Conservation (phyloP, 2,888 invertebrate species). For the Ischnura elegans region DNA sequence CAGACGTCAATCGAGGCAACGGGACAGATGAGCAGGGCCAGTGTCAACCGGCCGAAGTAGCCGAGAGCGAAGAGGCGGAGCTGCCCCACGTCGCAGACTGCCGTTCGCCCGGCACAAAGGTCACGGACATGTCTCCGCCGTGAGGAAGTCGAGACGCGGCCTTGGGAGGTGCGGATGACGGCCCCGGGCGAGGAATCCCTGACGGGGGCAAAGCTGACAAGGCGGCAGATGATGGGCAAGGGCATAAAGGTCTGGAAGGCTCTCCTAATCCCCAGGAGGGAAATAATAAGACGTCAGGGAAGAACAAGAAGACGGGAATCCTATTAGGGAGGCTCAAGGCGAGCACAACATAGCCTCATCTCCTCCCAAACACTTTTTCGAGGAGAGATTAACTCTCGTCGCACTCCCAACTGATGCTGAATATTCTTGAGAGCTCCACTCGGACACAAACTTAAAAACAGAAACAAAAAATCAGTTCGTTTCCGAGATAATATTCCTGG, state of each 20-base stretch:
- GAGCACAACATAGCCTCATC: neutral
- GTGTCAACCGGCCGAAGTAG: conserved; percentile 48
- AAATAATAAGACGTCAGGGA: neutral
- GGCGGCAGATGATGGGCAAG: neutral
- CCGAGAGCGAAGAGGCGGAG: neutral
- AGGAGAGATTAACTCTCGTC: neutral
- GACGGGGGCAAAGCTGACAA: neutral
- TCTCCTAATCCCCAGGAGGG: neutral
- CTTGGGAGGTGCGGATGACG: neutral
- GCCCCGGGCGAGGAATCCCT: neutral
- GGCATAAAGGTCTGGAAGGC: neutral
- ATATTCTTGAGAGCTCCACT: neutral
- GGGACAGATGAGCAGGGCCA: neutral
- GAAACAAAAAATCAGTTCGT: neutral
- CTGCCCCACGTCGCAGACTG: conserved; percentile 10
- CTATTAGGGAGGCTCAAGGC: neutral
- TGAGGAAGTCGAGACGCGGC: neutral
- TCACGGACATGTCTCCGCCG: conserved; percentile 54
- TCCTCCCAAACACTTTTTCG: neutral
- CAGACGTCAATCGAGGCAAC: too few relatives aligned
- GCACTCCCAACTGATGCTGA: neutral
- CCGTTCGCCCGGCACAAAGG: conserved; percentile 27
- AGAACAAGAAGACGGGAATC: neutral
- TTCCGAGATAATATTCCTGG: neutral
- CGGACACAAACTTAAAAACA: neutral